Evolutionary conservation across 2,797 vertebrate genomes (phyloP), one percentile per base, ranked within the genome.

Genomic region (Rhynchotus rufescens): DNA sequence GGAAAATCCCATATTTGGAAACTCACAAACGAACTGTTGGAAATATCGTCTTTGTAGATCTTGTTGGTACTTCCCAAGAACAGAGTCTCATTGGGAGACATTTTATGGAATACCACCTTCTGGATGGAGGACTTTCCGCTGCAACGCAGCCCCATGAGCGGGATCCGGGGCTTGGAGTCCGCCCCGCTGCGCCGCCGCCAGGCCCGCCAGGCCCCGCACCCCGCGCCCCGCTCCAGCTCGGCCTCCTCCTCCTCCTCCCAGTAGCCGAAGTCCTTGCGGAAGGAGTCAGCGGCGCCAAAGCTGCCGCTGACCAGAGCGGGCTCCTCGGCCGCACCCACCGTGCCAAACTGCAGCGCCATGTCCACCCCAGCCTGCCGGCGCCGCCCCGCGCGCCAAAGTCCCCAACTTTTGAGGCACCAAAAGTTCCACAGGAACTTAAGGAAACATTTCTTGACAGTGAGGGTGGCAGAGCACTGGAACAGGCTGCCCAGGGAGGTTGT

Each of bases 1-100:
- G 99, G 99, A 94, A 99, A 99, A 95, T 99, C 99, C 99, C 99
- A 99, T 78, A 99, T 99, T 97, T 99, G 99, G 97, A 99, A 99
- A 97, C 99, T 99, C 94, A 99, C 99, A 87, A 99, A 99, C 26
- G 99, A 99, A 94, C 99, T 99, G 97, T 99, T 99, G 94, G 99
- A 99, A 97, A 99, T 99, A 97, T 99, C 99, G 17, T 99, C 99
- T 96, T 99, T 99, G 98, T 99, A 99, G 98, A 99, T 99, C 97
- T 99, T 99, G 98, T 99, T 99, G 96, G 99, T 99, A 97, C 99
- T 99, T 97, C 99, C 99, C 97, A 99, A 96, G 95, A 99, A 99
- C 86, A 99, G 97, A 5, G 99, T 99, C 97, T 99, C 99, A 5
- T 99, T 99, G 34, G 99, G 99, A 85, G 99, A 99, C 99, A 99